phyloP scores from a whole-genome alignment of 2,888 invertebrate species.

The Metacarcinus magister region DNA sequence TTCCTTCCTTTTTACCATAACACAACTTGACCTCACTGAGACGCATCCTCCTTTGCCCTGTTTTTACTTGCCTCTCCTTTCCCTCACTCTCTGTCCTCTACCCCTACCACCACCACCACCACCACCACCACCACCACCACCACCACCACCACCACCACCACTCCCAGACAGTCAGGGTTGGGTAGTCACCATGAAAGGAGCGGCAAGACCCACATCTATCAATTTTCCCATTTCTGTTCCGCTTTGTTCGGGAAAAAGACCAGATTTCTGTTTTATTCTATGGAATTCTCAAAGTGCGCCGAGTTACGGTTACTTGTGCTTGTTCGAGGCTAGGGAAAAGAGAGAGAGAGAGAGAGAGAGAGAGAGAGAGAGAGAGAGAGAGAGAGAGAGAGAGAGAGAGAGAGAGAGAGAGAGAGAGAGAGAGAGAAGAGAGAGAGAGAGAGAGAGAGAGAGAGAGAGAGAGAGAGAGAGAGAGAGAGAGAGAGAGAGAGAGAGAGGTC shows the following conservation, averaged over 20 bases:
- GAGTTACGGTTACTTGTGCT: conserved; percentile 19
- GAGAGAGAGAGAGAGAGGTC: too few relatives aligned
- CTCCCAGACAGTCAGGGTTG: conserved; percentile 56
- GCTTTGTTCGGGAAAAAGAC: conserved; percentile 54
- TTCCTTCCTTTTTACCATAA: conserved; percentile 48
- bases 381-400: too few relatives aligned
- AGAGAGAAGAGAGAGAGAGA: too few relatives aligned
- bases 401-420: too few relatives aligned
- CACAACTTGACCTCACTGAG: conserved; percentile 40
- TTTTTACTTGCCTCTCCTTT: not conserved
- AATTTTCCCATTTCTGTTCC: conserved; percentile 61
- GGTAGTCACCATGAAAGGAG: conserved; percentile 53
- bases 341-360: too few relatives aligned
- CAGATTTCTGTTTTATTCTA: conserved; percentile 39
- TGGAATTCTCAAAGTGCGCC: conserved; percentile 38
- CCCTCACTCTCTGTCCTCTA: not conserved
- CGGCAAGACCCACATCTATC: conserved; percentile 59
- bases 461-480: too few relatives aligned
- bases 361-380: too few relatives aligned
- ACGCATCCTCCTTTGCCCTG: not conserved
- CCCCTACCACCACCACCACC: not conserved
- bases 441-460: too few relatives aligned
- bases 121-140: conserved; percentile 23
- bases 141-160: not conserved
- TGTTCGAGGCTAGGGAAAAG: not conserved